Base-by-base conservation (phyloP, 2,113 vertebrate genomes). In the Salvelinus alpinus region DNA sequence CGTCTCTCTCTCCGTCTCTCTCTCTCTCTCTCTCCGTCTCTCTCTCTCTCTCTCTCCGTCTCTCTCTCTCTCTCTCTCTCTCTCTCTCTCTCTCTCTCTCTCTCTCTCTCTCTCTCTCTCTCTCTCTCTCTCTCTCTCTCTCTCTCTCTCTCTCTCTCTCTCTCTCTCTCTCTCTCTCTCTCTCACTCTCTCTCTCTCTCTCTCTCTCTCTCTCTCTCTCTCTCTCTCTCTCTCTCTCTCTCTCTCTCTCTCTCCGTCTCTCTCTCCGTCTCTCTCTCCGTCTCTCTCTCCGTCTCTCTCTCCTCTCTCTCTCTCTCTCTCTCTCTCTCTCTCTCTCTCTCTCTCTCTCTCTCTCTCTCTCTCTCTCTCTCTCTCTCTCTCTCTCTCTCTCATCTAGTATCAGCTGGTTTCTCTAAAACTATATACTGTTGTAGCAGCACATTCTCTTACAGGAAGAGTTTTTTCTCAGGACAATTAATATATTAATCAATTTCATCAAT, bases 401-500 rank as follows among this genome's bases (percentile, higher is more conserved):
- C 64, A 65, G 38, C 38, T 38, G 9, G 38, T 38, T 38, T 25
- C 29, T 66, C 48, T 73, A 22, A 16, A 65, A 27, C 64, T 18
- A 20, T 5, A 29, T 24, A 34, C 70, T 14, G 31, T 16, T 74
- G 67, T 8, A 65, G 70, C 60, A 22, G 51, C 27, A 67, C 31
- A n/a, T 54, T 65, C 48, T 60, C 9, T n/a, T 69, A 60, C 66
- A 11, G 57, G 29, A 16, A 34, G 7, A n/a, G n/a, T 54, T 57
- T 72, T 75, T 79, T 62, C 18, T 64, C 34, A 65, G 71, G 51
- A 13, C 20, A 69, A 77, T 77, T 72, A 67, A 48, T 75, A 22
- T 66, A 54, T 74, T 1, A 13, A 65, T 73, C 69, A n/a, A 8
- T 68, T 71, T 71, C 81, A 80, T 83, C 71, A 75, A 72, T 84